Evolutionary conservation across 2,888 invertebrate genomes (phyloP).

Genomic region (Aromia moschata): DNA sequence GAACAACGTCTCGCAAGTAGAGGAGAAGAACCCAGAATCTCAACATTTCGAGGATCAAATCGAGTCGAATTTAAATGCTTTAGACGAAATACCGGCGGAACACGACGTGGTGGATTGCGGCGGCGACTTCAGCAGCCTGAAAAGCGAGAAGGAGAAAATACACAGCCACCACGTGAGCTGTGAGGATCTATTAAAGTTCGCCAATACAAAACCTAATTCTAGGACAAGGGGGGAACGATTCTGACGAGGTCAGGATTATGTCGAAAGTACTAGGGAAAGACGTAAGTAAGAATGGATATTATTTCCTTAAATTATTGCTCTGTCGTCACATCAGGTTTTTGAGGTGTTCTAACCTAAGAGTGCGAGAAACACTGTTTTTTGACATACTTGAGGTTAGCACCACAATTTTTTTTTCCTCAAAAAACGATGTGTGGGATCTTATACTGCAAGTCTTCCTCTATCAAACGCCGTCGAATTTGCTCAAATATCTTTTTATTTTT

Average conservation of each 20-base stretch:
- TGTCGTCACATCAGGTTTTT: too few species aligned
- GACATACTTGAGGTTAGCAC: too few species aligned
- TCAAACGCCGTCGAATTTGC: too few species aligned
- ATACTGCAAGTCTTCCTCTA: too few species aligned
- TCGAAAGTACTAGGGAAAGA: conserved; percentile 82
- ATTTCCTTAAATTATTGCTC: too few species aligned
- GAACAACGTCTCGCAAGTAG: conserved; percentile 50
- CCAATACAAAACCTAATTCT: conserved; percentile 83
- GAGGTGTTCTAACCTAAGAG: too few species aligned
- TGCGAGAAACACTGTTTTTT: too few species aligned
- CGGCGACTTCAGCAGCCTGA: conserved; percentile 31
- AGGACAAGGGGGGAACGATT: conserved; percentile 85
- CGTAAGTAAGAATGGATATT: conserved; percentile 65
- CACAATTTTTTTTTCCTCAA: too few species aligned
- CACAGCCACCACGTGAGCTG: conserved; percentile 86
- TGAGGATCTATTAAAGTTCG: conserved; percentile 90
- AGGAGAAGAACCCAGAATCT: conserved; percentile 60
- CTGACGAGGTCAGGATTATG: conserved; percentile 93
- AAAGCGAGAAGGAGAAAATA: conserved; percentile 44
- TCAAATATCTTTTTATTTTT: too few species aligned
- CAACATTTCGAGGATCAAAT: conserved; percentile 70
- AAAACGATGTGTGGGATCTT: too few species aligned
- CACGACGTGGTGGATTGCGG: conserved; percentile 52
- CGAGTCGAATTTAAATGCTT: conserved; percentile 69
- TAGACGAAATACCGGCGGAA: conserved; percentile 66